Base-by-base conservation (phyloP, 1,140 invertebrate genomes). In the Pissodes strobi region DNA sequence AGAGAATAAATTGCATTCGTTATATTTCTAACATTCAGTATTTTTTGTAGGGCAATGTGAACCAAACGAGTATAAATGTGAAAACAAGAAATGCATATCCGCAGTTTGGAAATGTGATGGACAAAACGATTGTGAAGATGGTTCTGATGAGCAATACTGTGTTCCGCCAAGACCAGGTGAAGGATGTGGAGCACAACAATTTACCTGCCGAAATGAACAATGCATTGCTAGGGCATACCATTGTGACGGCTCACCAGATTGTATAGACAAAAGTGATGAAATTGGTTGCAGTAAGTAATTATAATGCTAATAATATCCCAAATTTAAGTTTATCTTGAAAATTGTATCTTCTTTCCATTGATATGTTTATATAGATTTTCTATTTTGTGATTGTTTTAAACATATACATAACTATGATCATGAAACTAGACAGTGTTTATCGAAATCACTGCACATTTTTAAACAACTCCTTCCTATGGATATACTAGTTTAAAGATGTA, bases 141-240 rank as follows among this genome's bases (percentile, higher is more conserved):
- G 86, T n/a, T 92, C 90, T 1, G 93, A 94, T 71, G 91, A 93
- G 77, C 76, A 80, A 45, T 83, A 85, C 65, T 93, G 91, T 69
- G 80, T 76, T 0, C 76, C 81, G 6, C 74, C 76, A 21, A 78
- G 79, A 3, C 84, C 84, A 22, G 89, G 87, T 5, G 86, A 89
- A 0, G 79, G 83, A 0, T 99, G 96, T 74, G 80, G 82, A 13
- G 83, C 87, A 41, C 86, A 88, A 64, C 94, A 99, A 77, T 98
- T 90, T 78, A 82, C 88, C 60, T 99, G 97, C 76, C 85, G 84
- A 48, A 83, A 85, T 4, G 80, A 87, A 62, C 95, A 98, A 77
- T 99, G 97, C 72, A 90, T 99, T 66, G 95, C 95, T 0, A 91
- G 90, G 75, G 89, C 87, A 65, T 98, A 93, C 81, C 94, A 98